Base-by-base conservation (phyloP, 2,797 vertebrate genomes). In the Urophycis tenuis region DNA sequence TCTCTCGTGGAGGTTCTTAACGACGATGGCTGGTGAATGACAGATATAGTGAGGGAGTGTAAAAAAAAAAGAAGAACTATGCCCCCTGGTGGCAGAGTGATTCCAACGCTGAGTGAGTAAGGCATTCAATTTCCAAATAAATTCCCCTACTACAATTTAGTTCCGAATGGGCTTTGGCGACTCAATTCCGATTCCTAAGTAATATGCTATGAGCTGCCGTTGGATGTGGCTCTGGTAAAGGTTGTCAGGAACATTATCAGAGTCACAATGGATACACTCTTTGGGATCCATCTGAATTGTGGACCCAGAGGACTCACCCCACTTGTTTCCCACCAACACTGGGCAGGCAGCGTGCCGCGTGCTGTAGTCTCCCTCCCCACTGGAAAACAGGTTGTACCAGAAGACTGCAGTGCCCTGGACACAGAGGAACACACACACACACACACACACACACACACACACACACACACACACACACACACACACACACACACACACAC, bases 301-400 rank as follows among this genome's bases (percentile, higher is more conserved):
- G 67, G 69, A 6, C 17, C 67, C 11, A 53, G 53, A 34, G 29
- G 84, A 92, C 93, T 94, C 85, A 99, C 98, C 97, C 98, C 98
- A 99, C 87, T 99, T 99, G 87, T 96, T 99, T 85, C 98, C 98
- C 74, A 99, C 98, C 82, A 99, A 90, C 78, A 99, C 97, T 0
- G 98, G 98, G 85, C 98, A 99, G 73, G 97, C 98, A 0, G 97
- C 97, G 0, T 99, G 97, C 71, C 96, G 90, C 0, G 97, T 99
- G 87, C 97, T 98, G 86, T 99, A 99, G 86, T 99, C 98, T 34
- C 98, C 98, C 88, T 99, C 97, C 78, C 97, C 98, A 0, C 94
- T 99, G 34, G 96, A 84, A 81, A 99, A 98, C 22, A 99, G 92
- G 77, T 99, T 99, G 88, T 98, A 99, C 98, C 97, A 99, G 92